phyloP scores from a whole-genome alignment of 2,113 vertebrate species.

The Pantherophis guttatus region DNA sequence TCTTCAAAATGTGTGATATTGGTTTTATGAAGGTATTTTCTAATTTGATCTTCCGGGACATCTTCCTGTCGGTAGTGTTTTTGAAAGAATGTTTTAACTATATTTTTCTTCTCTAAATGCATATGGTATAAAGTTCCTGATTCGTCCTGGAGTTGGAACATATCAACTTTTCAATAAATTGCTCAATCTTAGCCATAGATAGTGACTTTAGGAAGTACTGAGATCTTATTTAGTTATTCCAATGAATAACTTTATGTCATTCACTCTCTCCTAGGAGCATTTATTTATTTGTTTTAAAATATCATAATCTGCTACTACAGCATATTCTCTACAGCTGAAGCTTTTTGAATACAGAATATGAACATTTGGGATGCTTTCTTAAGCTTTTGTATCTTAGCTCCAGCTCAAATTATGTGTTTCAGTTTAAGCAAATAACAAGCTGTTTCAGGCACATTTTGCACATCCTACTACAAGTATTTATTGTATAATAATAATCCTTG shows the following conservation, averaged over 20 bases:
- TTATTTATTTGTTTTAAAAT: not conserved
- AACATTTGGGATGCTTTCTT: not conserved
- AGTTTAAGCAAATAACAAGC: not conserved
- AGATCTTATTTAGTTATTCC: not conserved
- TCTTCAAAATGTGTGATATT: no score
- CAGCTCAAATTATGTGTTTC: not conserved
- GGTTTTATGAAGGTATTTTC: no score
- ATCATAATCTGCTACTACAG: not conserved
- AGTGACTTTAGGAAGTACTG: not conserved
- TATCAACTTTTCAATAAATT: not conserved
- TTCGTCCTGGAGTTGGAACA: not conserved
- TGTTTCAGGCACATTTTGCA: not conserved
- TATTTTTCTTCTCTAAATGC: no score
- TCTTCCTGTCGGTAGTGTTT: no score
- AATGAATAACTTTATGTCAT: not conserved
- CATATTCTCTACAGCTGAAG: not conserved
- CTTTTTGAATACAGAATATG: not conserved
- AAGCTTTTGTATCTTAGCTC: not conserved
- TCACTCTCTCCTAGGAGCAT: not conserved
- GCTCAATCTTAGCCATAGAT: not conserved
- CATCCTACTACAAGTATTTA: not conserved
- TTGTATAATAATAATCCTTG: not conserved
- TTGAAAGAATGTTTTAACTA: no score
- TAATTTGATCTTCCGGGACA: no score
- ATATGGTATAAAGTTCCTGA: no score